Conservation (phyloP, 2,888 invertebrate genomes). For the Aromia moschata region DNA sequence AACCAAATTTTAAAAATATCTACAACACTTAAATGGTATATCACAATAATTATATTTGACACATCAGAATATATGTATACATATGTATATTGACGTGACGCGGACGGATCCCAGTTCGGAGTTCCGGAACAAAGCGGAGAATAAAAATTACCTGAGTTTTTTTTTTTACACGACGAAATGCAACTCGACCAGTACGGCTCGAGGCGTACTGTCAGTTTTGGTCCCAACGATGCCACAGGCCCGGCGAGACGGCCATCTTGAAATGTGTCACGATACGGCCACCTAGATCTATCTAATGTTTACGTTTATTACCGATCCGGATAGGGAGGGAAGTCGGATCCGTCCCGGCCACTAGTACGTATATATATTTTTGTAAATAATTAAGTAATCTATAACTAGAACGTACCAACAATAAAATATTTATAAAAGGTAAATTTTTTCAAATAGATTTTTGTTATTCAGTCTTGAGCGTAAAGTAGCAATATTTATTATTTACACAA, state of each 20-base stretch:
- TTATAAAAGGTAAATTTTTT: conserved; percentile 55
- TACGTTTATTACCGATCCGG: too few relatives aligned
- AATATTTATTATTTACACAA: conserved; percentile 30
- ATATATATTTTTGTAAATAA: conserved; percentile 36
- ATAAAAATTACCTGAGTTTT: not conserved
- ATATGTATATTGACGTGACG: conserved; percentile 5
- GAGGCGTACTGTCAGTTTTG: not conserved
- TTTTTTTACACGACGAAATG: not conserved
- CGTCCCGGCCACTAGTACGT: conserved; percentile 9
- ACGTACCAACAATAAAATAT: conserved; percentile 48
- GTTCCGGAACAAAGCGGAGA: not conserved
- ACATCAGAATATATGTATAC: conserved; percentile 52
- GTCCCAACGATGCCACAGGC: not conserved
- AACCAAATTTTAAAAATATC: conserved; percentile 28
- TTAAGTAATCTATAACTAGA: conserved; percentile 40
- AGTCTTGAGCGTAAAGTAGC: conserved; percentile 49
- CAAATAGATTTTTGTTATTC: conserved; percentile 53
- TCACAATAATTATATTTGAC: conserved; percentile 61
- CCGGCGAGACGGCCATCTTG: not conserved
- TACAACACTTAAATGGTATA: conserved; percentile 50
- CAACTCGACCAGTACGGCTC: too few relatives aligned
- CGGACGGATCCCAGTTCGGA: not conserved
- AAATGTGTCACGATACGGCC: too few relatives aligned
- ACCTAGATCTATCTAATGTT: too few relatives aligned
- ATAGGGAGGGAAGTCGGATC: too few relatives aligned